Evolutionary conservation across 2,888 invertebrate species (phyloP), one percentile per base, ranked within the genome.

Genomic region (Pristionchus exspectatus): DNA sequence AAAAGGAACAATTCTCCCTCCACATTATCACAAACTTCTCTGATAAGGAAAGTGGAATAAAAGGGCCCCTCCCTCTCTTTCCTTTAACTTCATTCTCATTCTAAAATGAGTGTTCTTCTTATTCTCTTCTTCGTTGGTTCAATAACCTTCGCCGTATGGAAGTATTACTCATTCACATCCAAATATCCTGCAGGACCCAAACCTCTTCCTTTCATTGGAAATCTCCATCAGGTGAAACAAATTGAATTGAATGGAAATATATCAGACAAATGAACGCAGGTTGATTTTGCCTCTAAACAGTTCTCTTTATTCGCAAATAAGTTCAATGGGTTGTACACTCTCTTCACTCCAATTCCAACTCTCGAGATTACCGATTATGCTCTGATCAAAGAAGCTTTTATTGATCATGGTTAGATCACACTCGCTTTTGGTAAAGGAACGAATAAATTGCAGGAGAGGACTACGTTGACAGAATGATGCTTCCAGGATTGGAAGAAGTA

Each of bases 141-240:
- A 38, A 74, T 74, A 74, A 74, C 38, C 18, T 74, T 12, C n/a
- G 24, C 74, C 38, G 5, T 74, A 21, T 74, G 74, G 74, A 83
- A 83, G 54, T 83, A 54, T n/a, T 83, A 83, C 21, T n/a, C 50
- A 44, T 83, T 83, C 81, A 83, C 81, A 0, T 44, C 81, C 21
- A 83, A 83, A 83, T 83, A 24, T 18, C 81, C 81, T 27, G 14
- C 24, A 9, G 81, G 81, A 10, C 81, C 81, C 27, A 21, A n/a
- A 16, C 81, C 81, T 50, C 81, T 83, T 83, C 81, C 81, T 10
- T 44, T 50, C 81, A 83, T 83, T 54, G 81, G 81, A 50, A 83
- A 83, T 50, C 27, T 83, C 18, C 81, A 83, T 50, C 81, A 83
- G 81, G 81, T 83, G 18, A 18, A 38, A 74, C 14, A 24, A 0